phyloP scores from a whole-genome alignment of 1,140 invertebrate genomes.

The Aphis gossypii region DNA sequence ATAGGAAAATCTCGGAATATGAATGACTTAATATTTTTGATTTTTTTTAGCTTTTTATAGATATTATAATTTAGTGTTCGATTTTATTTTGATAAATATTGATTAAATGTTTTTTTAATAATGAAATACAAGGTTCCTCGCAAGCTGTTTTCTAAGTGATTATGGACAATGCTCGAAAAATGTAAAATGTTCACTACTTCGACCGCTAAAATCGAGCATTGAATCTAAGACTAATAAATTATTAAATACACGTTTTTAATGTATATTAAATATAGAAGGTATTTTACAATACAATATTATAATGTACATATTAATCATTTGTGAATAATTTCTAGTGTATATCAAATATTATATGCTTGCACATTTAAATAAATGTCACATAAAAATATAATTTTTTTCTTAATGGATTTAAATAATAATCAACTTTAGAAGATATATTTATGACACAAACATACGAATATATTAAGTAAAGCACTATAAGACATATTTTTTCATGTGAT shows the following conservation, averaged over 20 bases:
- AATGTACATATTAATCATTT: neutral
- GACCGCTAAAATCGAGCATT: neutral
- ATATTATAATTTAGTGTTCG: neutral
- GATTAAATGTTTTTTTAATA: too few relatives aligned
- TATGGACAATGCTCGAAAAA: neutral
- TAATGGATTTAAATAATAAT: neutral
- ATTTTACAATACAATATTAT: neutral
- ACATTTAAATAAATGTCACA: neutral
- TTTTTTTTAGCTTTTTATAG: neutral
- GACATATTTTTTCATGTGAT: neutral
- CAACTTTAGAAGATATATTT: neutral
- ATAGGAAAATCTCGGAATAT: too few relatives aligned
- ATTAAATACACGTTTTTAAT: neutral
- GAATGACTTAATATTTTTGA: too few relatives aligned
- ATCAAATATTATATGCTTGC: neutral
- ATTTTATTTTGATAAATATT: neutral
- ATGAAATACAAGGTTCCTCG: too few relatives aligned
- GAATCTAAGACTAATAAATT: neutral
- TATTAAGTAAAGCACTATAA: neutral
- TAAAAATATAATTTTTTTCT: neutral
- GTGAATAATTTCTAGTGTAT: neutral
- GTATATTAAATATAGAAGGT: neutral
- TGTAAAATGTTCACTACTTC: neutral
- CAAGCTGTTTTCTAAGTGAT: neutral
- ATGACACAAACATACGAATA: neutral